Base-by-base conservation (phyloP, 2,888 invertebrate genomes). In the Blastobasis adustella region DNA sequence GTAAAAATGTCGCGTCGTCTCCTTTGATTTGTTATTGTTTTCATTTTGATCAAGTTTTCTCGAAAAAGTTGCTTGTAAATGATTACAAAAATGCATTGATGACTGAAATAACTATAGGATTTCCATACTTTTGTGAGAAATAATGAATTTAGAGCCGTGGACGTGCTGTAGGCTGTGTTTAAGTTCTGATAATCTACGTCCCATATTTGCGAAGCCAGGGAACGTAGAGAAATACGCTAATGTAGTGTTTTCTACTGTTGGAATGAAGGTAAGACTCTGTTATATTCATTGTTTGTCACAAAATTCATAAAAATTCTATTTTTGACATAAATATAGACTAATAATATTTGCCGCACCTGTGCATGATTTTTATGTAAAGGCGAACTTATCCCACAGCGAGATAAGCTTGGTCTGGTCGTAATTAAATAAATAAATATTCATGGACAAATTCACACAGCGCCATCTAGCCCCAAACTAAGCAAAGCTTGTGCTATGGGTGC, bases 91-190 rank as follows among this genome's bases (percentile, higher is more conserved):
- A 23, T 23, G 23, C 23, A 23, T 23, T 23, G 23, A 23, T 23
- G 23, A 23, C 23, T 23, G 23, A 23, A 23, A 23, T 23, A 23
- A 23, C 23, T 23, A 3, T 1, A 23, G 23, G 23, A 23, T 23
- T 23, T 23, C 23, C 23, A 23, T 23, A 23, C 23, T 23, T 23
- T 23, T 23, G 23, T 23, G 23, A 23, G 23, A 23, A 23, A 23
- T 23, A 23, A 23, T 23, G 23, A 23, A 23, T 23, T 23, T 23
- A 23, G 23, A 23, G 23, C 23, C 23, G 23, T 73, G 74, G 73
- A 69, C 73, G n/a, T 80, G 80, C 56, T 85, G 85, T 44, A 67
- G 85, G 50, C 74, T 71, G 2, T 85, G 85, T 58, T 57, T 84
- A 1, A 63, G 65, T 6, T 56, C 58, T 4, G 61, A 73, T 54